Conservation (phyloP, 2,113 vertebrate species). For the Opisthocomus hoazin region DNA sequence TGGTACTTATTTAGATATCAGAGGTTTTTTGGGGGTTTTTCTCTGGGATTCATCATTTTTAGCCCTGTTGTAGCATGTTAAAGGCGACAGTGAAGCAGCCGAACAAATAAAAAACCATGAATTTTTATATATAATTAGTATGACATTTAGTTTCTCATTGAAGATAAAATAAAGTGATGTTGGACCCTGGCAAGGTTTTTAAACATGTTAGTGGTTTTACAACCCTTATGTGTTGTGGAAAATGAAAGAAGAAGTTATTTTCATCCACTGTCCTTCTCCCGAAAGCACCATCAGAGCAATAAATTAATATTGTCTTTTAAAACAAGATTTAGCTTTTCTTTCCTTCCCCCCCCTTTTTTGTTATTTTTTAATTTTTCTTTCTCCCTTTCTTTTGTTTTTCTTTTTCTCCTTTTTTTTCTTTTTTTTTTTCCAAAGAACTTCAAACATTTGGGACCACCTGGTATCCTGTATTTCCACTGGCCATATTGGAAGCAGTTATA, state of each 20-base stretch:
- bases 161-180: constrained; percentile 73
- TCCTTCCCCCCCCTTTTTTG: neutral
- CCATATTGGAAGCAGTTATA: constrained; percentile 93
- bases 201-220: constrained; percentile 83
- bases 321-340: constrained; percentile 70
- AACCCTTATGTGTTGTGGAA: constrained; percentile 87
- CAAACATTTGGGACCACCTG: constrained; percentile 87
- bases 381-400: neutral
- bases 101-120: constrained; percentile 86
- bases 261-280: constrained; percentile 83
- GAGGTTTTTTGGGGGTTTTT: constrained; percentile 82
- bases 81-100: constrained; percentile 90
- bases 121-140: constrained; percentile 90
- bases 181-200: constrained; percentile 79
- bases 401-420: neutral
- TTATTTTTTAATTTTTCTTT: neutral
- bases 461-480: constrained; percentile 93
- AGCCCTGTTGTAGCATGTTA: constrained; percentile 99
- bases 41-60: constrained; percentile 93
- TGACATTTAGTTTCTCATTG: constrained; percentile 84
- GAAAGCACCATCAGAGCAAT: constrained; percentile 95
- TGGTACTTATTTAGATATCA: constrained; percentile 93
- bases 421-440: constrained; percentile 77
- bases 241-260: constrained; percentile 81
- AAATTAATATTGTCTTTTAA: constrained; percentile 91